A percentile compares a stretch with the other conserved stretches of the same genome.
phyloP scores from a whole-genome alignment of 2,113 vertebrate genomes.

The Ursus arctos region DNA sequence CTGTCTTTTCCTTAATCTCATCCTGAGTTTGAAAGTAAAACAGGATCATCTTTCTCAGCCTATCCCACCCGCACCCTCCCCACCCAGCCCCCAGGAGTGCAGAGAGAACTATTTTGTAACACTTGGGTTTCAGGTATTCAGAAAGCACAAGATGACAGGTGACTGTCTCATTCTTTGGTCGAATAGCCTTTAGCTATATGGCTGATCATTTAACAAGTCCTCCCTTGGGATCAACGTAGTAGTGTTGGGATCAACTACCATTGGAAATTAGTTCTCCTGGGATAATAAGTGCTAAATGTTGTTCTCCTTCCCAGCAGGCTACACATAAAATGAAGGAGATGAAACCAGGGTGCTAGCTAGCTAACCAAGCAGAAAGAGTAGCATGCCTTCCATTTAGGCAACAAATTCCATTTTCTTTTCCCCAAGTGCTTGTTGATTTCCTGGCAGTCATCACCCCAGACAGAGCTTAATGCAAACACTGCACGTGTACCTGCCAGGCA shows the following conservation, averaged over 20 bases:
- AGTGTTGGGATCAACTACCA: not conserved
- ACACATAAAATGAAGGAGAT: slow-evolving; percentile 77
- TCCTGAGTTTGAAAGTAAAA: not conserved
- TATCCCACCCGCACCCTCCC: not conserved
- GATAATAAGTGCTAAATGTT: slow-evolving; percentile 75
- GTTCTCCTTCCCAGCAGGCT: slow-evolving; percentile 79
- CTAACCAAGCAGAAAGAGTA: slow-evolving; percentile 82
- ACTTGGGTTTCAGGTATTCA: not conserved
- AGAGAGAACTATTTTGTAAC: not conserved
- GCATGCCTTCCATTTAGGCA: slow-evolving; percentile 65
- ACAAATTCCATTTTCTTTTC: slow-evolving; percentile 85
- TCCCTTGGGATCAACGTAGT: slow-evolving; percentile 64
- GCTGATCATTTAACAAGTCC: not conserved
- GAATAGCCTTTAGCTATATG: not conserved
- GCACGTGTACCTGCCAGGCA: not conserved
- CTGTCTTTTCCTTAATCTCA: not conserved
- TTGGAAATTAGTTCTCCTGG: not conserved
- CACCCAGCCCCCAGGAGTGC: not conserved
- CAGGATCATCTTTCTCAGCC: not conserved
- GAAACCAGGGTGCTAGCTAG: slow-evolving; percentile 81
- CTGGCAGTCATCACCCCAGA: slow-evolving; percentile 77
- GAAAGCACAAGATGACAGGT: not conserved
- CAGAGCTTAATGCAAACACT: slow-evolving; percentile 82
- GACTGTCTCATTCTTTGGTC: not conserved
- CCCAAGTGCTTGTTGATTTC: slow-evolving; percentile 75